Evolutionary conservation across 2,888 invertebrate genomes (phyloP), one percentile per base, ranked within the genome.

Genomic region (Drosophila lacicola): DNA sequence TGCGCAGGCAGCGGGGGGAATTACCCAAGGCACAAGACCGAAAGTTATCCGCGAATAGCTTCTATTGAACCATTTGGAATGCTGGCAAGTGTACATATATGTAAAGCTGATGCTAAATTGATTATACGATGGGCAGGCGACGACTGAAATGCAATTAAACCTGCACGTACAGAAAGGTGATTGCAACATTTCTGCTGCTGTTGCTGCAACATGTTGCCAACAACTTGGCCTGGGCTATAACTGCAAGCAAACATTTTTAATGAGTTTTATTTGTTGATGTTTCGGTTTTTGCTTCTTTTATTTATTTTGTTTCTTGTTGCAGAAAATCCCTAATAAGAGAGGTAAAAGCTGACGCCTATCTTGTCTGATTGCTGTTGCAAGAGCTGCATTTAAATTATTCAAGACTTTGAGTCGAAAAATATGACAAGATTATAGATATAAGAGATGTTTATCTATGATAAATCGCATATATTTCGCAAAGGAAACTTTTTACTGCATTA

Each of bases 151-250:
- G 63, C 54, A 66, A 73, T 73, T 80, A 62, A 42, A 49, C 33
- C 17, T 33, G 29, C 44, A 44, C 50, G 34, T 36, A 47, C 57
- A 36, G 44, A 47, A 29, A 37, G 58, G n/a, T 21, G 65, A 66
- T 79, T 81, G 79, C 79, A 67, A 67, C 79, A 81, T 72, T 54
- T 67, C 1, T 25, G 25, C 1, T 25, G 34, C 9, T 8, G 25
- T 68, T 82, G 79, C 68, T 36, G 79, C 79, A 80, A 72, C 82
- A 69, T 78, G 79, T 78, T 78, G 82, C 66, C 60, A 70, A 62
- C 71, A 53, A 47, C 50, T 25, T 36, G 39, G 46, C 34, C 61
- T 60, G 55, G 37, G 65, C 50, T 36, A 67, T 72, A 64, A 70
- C 44, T 79, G 71, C 78, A 74, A 68, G 74, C 47, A 64, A 74